phyloP scores from a whole-genome alignment of 2,113 vertebrate genomes.

The Psittacara wagleri region DNA sequence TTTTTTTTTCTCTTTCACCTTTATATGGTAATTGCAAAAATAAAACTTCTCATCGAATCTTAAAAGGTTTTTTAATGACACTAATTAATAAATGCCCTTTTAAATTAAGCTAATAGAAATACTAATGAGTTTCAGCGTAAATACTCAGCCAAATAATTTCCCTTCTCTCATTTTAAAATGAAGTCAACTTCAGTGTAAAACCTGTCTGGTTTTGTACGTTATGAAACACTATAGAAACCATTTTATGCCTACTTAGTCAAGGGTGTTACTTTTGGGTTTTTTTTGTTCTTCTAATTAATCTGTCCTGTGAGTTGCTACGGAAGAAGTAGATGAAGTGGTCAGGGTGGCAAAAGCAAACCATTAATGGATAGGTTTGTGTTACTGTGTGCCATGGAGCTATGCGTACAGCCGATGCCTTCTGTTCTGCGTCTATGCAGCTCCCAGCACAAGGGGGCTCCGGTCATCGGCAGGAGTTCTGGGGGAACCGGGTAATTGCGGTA shows the following conservation, averaged over 20 bases:
- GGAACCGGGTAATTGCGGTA: background rate
- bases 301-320: background rate
- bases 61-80: background rate
- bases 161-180: background rate
- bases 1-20: background rate
- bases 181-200: background rate
- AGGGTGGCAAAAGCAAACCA: background rate
- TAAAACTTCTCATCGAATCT: background rate
- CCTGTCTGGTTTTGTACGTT: background rate
- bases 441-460: slow-evolving; percentile 26
- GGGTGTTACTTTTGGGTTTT: background rate
- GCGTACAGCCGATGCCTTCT: background rate
- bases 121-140: background rate
- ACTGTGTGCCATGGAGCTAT: background rate
- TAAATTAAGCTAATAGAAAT: slow-evolving; percentile 1
- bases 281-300: background rate
- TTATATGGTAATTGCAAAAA: background rate
- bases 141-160: background rate
- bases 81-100: background rate
- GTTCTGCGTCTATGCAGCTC: background rate
- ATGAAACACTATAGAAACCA: background rate
- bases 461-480: background rate
- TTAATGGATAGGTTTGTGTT: background rate
- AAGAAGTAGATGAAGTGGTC: background rate
- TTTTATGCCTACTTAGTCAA: background rate